These are phyloP conservation scores for Phortica variegata DNA, from an alignment of 1,140 invertebrate genomes.

Conservation along the genomic window DNA sequence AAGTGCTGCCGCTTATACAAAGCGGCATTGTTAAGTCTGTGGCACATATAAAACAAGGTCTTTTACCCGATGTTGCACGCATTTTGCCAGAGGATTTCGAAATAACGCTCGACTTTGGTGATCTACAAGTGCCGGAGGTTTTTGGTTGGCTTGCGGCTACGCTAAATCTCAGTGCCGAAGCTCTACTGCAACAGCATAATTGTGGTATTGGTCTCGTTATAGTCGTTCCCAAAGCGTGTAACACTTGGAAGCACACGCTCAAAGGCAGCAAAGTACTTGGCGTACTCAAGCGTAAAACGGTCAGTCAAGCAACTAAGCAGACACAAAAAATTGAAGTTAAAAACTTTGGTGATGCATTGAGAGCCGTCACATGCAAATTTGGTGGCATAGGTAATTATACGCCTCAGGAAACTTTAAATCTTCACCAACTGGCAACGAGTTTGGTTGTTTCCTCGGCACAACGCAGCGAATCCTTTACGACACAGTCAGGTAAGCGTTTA, in stretches of 20 bases:
- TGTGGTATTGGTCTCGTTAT: constrained; percentile 90
- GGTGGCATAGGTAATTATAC: constrained; percentile 20
- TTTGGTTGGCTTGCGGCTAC: constrained; percentile 66
- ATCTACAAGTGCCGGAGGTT: constrained; percentile 72
- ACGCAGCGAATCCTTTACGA: constrained; percentile 28
- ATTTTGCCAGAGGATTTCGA: constrained; percentile 68
- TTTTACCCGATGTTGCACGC: constrained; percentile 86
- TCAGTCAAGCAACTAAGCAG: not conserved
- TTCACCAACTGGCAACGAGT: not conserved
- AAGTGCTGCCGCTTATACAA: constrained; percentile 73
- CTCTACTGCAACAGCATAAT: constrained; percentile 88
- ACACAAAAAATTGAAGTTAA: constrained; percentile 23
- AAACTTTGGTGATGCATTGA: constrained; percentile 38
- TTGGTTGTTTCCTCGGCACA: not conserved
- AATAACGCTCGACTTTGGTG: constrained; percentile 71
- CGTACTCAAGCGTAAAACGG: constrained; percentile 23
- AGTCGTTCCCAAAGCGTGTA: constrained; percentile 58
- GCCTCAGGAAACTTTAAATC: constrained; percentile 14
- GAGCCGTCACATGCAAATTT: constrained; percentile 20
- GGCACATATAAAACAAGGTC: constrained; percentile 93
- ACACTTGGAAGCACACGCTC: constrained; percentile 29
- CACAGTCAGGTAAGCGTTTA: constrained; percentile 28
- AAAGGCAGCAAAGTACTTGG: constrained; percentile 43
- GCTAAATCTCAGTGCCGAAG: constrained; percentile 68
- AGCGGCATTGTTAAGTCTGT: constrained; percentile 79